Conservation (phyloP, 2,888 invertebrate species). For the Scaptomyza polygonia region DNA sequence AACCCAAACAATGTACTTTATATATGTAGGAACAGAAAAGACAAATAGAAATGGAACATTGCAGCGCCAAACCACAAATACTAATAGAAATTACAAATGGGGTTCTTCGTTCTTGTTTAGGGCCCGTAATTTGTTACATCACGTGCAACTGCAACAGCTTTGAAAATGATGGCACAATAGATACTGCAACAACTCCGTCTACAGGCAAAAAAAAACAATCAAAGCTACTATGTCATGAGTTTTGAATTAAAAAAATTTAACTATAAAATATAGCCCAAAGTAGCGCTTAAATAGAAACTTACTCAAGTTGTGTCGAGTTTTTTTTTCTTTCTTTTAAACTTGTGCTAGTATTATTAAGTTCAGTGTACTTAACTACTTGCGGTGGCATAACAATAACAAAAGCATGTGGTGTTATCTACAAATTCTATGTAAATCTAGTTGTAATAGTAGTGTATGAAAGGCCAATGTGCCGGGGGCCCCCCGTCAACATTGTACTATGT, state of each 20-base stretch:
- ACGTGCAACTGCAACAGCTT: conserved; percentile 25
- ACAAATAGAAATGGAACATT: conserved; percentile 9
- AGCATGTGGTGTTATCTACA: conserved; percentile 32
- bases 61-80: conserved; percentile 21
- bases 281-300: neutral
- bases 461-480: conserved; percentile 51
- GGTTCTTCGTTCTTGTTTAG: conserved; percentile 32
- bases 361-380: conserved; percentile 37
- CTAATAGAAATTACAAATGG: conserved; percentile 28
- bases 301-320: neutral
- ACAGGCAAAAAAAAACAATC: conserved; percentile 14
- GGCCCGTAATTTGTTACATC: conserved; percentile 13
- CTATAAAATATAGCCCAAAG: neutral
- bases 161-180: conserved; percentile 10
- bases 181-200: neutral
- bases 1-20: conserved; percentile 11
- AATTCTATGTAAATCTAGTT: neutral
- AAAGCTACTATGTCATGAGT: no score
- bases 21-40: conserved; percentile 3
- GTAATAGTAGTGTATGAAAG: conserved; percentile 17
- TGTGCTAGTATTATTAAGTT: conserved; percentile 7
- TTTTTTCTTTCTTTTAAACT: neutral
- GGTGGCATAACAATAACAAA: conserved; percentile 47
- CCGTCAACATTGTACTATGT: conserved; percentile 8
- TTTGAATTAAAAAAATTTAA: no score